These are phyloP conservation scores for Stomatorhinus walkeri DNA, from an alignment of 2,797 vertebrate species.

Conservation along the genomic window DNA sequence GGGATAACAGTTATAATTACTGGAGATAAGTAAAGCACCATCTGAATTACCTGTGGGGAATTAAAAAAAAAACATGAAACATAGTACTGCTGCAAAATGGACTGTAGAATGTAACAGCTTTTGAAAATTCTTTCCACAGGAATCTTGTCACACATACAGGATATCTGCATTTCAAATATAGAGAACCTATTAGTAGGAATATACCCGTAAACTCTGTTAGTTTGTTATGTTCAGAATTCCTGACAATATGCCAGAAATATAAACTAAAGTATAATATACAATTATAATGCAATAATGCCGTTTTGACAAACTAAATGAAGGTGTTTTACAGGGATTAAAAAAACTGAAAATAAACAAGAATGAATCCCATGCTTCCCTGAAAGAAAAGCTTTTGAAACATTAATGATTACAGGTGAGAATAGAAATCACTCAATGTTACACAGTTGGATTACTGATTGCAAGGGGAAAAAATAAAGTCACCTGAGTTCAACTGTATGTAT, in stretches of 20 bases:
- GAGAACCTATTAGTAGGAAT: slow-evolving; percentile 19
- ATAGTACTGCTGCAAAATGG: not conserved
- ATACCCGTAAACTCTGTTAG: slow-evolving; percentile 29
- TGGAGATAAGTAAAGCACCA: not conserved
- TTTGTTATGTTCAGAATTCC: slow-evolving; percentile 23
- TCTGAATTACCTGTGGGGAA: not conserved
- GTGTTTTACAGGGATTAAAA: not conserved
- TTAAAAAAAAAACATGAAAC: not conserved
- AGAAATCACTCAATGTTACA: not conserved
- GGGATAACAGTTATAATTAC: not conserved
- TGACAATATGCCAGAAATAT: slow-evolving; percentile 30
- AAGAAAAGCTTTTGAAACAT: slow-evolving; percentile 12
- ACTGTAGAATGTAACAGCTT: slow-evolving; percentile 22
- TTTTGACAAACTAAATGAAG: slow-evolving; percentile 12
- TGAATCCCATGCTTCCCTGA: slow-evolving; percentile 16
- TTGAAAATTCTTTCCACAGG: slow-evolving; percentile 27
- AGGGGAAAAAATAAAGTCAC: not conserved
- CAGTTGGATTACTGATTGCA: not conserved
- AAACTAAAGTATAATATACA: slow-evolving; percentile 21
- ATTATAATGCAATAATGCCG: not conserved
- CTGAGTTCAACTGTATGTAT: slow-evolving; percentile 24
- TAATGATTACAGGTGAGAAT: slow-evolving; percentile 2
- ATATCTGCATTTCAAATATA: slow-evolving; percentile 25
- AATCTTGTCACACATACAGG: slow-evolving; percentile 24
- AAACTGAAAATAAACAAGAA: not conserved